Evolutionary conservation across 1,140 invertebrate genomes (phyloP).

Genomic region (Nasonia giraulti): DNA sequence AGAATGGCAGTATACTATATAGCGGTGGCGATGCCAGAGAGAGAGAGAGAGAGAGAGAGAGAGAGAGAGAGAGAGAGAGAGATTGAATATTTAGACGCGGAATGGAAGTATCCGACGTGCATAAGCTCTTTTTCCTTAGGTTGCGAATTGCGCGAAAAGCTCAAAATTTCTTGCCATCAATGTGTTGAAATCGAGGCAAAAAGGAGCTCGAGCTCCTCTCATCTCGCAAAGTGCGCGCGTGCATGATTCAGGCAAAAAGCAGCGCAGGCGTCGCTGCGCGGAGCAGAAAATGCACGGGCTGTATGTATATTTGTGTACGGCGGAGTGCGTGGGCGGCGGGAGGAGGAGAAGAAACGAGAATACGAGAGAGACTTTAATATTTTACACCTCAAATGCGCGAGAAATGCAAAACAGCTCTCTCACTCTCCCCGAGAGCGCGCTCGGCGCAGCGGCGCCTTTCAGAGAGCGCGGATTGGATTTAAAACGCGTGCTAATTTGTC

Average conservation of each 20-base stretch:
- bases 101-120: slow-evolving; percentile 40
- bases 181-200: background rate
- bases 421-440: too few species aligned
- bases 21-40: background rate
- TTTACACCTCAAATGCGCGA: slow-evolving; percentile 71
- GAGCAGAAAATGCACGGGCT: background rate
- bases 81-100: slow-evolving; percentile 48
- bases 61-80: slow-evolving; percentile 3
- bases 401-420: slow-evolving; percentile 67
- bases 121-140: slow-evolving; percentile 48
- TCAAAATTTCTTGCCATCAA: background rate
- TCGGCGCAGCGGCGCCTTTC: slow-evolving; percentile 37
- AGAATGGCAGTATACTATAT: background rate
- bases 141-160: background rate
- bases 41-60: slow-evolving; percentile 3
- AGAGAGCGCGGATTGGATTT: slow-evolving; percentile 65
- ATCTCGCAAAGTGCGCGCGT: slow-evolving; percentile 22
- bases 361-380: slow-evolving; percentile 65
- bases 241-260: slow-evolving; percentile 20
- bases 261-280: background rate
- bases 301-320: background rate
- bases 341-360: slow-evolving; percentile 57
- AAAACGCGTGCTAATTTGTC: slow-evolving; percentile 70
- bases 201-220: background rate
- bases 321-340: slow-evolving; percentile 21